Conservation (phyloP, 2,888 invertebrate genomes). For the Alcis repandata region DNA sequence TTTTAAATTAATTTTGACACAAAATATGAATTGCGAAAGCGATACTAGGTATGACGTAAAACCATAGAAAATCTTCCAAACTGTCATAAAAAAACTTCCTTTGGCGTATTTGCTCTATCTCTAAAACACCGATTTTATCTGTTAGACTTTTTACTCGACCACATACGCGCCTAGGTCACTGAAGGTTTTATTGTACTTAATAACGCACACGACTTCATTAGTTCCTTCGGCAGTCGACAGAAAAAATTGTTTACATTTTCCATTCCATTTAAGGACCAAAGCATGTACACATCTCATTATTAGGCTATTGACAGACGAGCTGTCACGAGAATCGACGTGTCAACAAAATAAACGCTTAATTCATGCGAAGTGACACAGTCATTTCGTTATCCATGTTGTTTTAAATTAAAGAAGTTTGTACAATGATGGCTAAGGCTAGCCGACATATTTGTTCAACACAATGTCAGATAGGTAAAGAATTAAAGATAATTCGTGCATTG, state of each 20-base stretch:
- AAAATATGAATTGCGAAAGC: too few species aligned
- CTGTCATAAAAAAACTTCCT: too few species aligned
- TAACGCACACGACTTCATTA: slow-evolving; percentile 3
- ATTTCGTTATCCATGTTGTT: slow-evolving; percentile 60
- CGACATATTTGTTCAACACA: slow-evolving; percentile 57
- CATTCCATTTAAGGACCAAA: slow-evolving; percentile 45
- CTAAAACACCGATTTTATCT: too few species aligned
- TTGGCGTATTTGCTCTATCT: too few species aligned
- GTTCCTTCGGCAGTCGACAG: slow-evolving; percentile 19
- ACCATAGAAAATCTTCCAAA: too few species aligned
- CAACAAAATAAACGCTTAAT: slow-evolving; percentile 60
- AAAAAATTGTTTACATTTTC: slow-evolving; percentile 43
- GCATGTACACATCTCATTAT: slow-evolving; percentile 46
- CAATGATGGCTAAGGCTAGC: slow-evolving; percentile 51
- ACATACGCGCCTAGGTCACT: not conserved
- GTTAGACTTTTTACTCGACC: too few species aligned
- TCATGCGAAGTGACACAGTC: slow-evolving; percentile 60
- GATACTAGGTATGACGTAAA: too few species aligned
- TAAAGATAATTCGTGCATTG: not conserved
- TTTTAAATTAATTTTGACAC: too few species aligned
- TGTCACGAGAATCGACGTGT: slow-evolving; percentile 60
- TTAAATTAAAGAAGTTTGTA: slow-evolving; percentile 56
- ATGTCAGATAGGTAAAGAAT: slow-evolving; percentile 47
- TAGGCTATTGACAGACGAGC: slow-evolving; percentile 58
- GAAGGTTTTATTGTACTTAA: not conserved